These are phyloP conservation scores for Centrocercus urophasianus DNA, from an alignment of 2,113 vertebrate genomes.

Conservation along the genomic window DNA sequence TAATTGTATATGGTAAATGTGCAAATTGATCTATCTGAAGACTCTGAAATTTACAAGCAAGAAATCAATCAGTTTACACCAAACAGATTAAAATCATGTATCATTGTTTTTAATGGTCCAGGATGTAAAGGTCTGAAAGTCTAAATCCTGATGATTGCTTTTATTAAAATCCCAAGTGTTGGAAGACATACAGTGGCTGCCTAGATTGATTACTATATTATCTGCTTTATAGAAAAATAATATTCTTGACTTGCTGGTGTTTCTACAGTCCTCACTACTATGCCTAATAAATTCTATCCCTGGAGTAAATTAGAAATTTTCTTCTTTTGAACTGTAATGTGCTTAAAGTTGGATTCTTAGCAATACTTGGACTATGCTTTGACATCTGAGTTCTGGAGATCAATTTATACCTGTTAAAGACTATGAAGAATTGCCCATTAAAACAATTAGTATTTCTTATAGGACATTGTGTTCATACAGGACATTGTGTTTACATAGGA, in stretches of 20 bases:
- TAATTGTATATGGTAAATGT: slow-evolving; percentile 75
- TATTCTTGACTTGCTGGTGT: slow-evolving; percentile 29
- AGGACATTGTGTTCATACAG: too few relatives aligned
- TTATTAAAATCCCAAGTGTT: slow-evolving; percentile 67
- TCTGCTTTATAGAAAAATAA: slow-evolving; percentile 64
- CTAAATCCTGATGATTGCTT: slow-evolving; percentile 65
- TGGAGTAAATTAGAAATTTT: slow-evolving; percentile 67
- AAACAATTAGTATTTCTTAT: slow-evolving; percentile 51
- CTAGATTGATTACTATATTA: slow-evolving; percentile 65
- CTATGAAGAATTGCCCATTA: slow-evolving; percentile 77
- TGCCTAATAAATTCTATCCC: slow-evolving; percentile 55
- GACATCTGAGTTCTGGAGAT: slow-evolving; percentile 67
- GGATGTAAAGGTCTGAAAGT: slow-evolving; percentile 64
- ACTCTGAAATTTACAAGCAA: slow-evolving; percentile 71
- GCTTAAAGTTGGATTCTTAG: slow-evolving; percentile 53
- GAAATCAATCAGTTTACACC: slow-evolving; percentile 76
- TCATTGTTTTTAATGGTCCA: slow-evolving; percentile 77
- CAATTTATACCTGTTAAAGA: slow-evolving; percentile 74
- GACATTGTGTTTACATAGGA: too few relatives aligned
- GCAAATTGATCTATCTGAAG: slow-evolving; percentile 74
- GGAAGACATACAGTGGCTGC: slow-evolving; percentile 39
- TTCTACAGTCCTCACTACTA: slow-evolving; percentile 62
- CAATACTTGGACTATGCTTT: slow-evolving; percentile 34
- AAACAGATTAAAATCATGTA: slow-evolving; percentile 74
- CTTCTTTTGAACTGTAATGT: slow-evolving; percentile 37